Evolutionary conservation across 1,140 invertebrate genomes (phyloP).

Genomic region (Leptinotarsa lineolata): DNA sequence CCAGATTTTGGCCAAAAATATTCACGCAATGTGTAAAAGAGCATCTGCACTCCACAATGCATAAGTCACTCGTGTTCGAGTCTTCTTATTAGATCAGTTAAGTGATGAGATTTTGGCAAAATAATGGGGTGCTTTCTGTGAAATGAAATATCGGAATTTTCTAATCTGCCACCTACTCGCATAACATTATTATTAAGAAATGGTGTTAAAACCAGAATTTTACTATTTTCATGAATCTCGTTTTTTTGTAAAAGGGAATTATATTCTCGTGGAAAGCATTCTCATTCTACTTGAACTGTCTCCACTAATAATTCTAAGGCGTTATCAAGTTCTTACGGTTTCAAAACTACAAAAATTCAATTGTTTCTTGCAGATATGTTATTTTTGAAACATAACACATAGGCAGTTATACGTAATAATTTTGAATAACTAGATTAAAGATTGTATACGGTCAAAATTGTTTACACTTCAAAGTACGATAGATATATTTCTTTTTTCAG

Average conservation of each 20-base stretch:
- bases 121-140: conserved; percentile 57
- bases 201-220: background rate
- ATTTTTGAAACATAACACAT: too few relatives aligned
- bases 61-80: background rate
- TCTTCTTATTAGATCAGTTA: conserved; percentile 4
- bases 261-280: conserved; percentile 37
- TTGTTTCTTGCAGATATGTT: too few relatives aligned
- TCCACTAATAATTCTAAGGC: too few relatives aligned
- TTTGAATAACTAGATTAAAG: too few relatives aligned
- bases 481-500: too few relatives aligned
- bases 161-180: conserved; percentile 55
- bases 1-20: conserved; percentile 26
- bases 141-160: conserved; percentile 44
- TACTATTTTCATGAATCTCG: too few relatives aligned
- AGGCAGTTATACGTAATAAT: too few relatives aligned
- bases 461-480: too few relatives aligned
- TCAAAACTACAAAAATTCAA: too few relatives aligned
- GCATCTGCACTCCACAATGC: conserved; percentile 23
- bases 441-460: too few relatives aligned
- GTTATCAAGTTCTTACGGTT: too few relatives aligned
- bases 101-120: conserved; percentile 22
- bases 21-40: conserved; percentile 2
- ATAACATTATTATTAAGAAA: conserved; percentile 45
- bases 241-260: conserved; percentile 51
- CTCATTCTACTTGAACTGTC: conserved; percentile 17